Evolutionary conservation across 2,113 vertebrate genomes (phyloP), one percentile per base, ranked within the genome.

Genomic region (Actenoides hombroni): DNA sequence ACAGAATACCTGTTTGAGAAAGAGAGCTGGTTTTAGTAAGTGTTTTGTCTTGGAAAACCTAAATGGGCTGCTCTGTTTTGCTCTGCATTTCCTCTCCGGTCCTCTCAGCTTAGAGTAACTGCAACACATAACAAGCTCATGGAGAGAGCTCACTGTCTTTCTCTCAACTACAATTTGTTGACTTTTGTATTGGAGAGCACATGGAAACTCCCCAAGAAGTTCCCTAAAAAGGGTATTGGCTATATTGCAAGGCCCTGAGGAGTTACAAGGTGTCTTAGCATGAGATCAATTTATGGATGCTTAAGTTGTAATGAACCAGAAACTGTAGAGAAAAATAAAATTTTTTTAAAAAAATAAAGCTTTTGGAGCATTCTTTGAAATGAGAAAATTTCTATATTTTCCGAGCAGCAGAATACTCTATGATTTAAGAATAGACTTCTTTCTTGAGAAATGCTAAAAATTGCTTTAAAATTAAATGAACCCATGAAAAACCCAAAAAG

Each of bases 301-400:
- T 94, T 94, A 87, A 91, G n/a, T 70, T 59, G 67, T 63, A 97
- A 96, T 81, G 71, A 90, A 81, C 63, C 56, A 95, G 67, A 88
- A 94, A 91, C 42, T 46, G 14, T 57, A 74, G 3, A 44, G 23
- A 89, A 85, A 95, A 94, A 64, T 26, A 69, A 90, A 92, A 13
- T 42, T 42, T 42, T 42, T 42, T 42, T 42, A 16, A 16, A 15
- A 15, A 42, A 42, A 42, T 42, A 83, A 88, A 78, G 42, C 37
- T 84, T 88, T 59, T 35, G 37, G 29, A 91, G 46, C 18, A 40
- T 53, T 42, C 39, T 68, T 80, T 8, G 2, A 92, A 69, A 80
- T 46, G 7, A 83, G 46, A 86, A 86, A 16, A 67, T 37, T 67
- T 82, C 20, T 85, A 25, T 17, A 78, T 70, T 93, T 88, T 86